phyloP scores from a whole-genome alignment of 1,140 invertebrate genomes.

The Parapsyche elsis region DNA sequence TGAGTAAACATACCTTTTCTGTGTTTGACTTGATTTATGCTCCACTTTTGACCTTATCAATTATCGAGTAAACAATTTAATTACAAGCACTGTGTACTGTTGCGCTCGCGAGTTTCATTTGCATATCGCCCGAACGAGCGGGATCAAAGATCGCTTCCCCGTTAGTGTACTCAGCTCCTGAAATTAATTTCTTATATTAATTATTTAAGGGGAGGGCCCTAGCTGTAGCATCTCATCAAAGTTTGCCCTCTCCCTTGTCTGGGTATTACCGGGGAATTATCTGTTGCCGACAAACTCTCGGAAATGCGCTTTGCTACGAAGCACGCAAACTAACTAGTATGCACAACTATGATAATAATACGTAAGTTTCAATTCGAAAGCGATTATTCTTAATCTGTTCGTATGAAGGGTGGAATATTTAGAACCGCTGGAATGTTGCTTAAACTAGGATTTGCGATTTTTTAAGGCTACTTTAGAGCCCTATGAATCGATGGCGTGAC shows the following conservation, averaged over 20 bases:
- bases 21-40: neutral
- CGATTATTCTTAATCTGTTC: no score
- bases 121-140: neutral
- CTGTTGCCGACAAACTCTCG: slow-evolving; percentile 9
- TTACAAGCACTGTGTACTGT: neutral
- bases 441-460: no score
- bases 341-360: no score
- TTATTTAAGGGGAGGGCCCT: slow-evolving; percentile 38
- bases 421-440: no score
- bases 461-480: no score
- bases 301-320: slow-evolving; percentile 19
- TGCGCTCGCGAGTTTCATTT: neutral
- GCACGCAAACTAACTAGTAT: no score
- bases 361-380: no score
- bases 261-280: slow-evolving; percentile 19
- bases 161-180: neutral
- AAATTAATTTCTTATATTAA: slow-evolving; percentile 51
- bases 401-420: no score
- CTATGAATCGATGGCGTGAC: neutral
- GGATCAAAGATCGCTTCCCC: slow-evolving; percentile 4
- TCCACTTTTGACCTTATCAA: neutral
- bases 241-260: slow-evolving; percentile 14
- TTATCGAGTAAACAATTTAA: neutral
- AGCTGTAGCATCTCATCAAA: slow-evolving; percentile 5
- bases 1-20: neutral